Evolutionary conservation across 1,140 invertebrate species (phyloP).

Genomic region (Drosophila pachea): DNA sequence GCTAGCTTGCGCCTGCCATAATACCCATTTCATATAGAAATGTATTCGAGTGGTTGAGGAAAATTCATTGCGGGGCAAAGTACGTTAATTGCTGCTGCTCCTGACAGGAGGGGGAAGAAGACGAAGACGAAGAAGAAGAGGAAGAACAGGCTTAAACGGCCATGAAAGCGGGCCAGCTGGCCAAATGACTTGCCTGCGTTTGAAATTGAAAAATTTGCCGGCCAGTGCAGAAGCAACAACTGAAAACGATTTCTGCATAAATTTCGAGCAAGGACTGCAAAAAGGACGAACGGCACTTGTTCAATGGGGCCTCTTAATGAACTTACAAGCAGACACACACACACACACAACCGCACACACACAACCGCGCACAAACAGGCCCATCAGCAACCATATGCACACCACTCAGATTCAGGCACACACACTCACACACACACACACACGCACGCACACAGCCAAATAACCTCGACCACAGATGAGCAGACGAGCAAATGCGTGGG

Average conservation of each 20-base stretch:
- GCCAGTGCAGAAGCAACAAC: constrained; percentile 39
- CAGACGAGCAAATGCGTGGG: constrained; percentile 14
- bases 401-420: neutral
- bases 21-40: too few species aligned
- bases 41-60: neutral
- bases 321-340: constrained; percentile 47
- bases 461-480: constrained; percentile 12
- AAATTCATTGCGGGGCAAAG: constrained; percentile 37
- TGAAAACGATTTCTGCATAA: constrained; percentile 53
- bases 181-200: constrained; percentile 29
- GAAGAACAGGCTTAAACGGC: constrained; percentile 25
- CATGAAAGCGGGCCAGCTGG: constrained; percentile 39
- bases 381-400: neutral
- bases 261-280: constrained; percentile 13
- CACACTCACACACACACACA: constrained; percentile 7
- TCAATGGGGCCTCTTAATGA: constrained; percentile 49
- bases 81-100: constrained; percentile 65
- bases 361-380: too few species aligned
- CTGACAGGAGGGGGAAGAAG: constrained; percentile 41
- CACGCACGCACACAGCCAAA: constrained; percentile 4
- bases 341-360: constrained; percentile 7
- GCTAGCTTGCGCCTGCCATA: neutral
- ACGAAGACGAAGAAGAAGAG: neutral
- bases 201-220: constrained; percentile 37
- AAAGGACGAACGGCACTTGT: constrained; percentile 17